Evolutionary conservation across 2,113 vertebrate genomes (phyloP).

Genomic region (Dipodomys spectabilis): DNA sequence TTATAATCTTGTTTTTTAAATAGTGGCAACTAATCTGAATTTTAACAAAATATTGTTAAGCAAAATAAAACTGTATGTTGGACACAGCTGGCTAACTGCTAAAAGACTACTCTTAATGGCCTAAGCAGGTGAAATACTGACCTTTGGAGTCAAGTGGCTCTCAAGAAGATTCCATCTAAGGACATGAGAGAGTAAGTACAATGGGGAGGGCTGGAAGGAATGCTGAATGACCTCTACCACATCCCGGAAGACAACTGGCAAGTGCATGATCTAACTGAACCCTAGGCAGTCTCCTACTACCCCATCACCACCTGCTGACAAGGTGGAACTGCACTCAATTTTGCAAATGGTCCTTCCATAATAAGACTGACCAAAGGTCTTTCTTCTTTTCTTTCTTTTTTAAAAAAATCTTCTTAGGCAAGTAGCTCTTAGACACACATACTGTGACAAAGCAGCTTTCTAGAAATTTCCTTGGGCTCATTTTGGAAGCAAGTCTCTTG

Average conservation of each 20-base stretch:
- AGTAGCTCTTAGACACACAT: neutral
- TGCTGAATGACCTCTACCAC: neutral
- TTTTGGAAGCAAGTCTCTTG: conserved; percentile 23
- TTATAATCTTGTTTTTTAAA: conserved; percentile 5
- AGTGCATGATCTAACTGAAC: neutral
- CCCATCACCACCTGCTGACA: neutral
- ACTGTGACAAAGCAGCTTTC: neutral
- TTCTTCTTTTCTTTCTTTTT: neutral
- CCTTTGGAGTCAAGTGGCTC: conserved; percentile 23
- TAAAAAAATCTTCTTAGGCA: neutral
- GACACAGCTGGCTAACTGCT: neutral
- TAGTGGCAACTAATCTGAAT: neutral
- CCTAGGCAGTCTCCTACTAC: neutral
- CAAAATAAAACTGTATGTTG: conserved; percentile 19
- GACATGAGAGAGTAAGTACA: neutral
- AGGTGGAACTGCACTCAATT: neutral
- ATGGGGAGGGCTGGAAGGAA: neutral
- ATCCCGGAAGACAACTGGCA: neutral
- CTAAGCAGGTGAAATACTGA: neutral
- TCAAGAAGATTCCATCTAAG: conserved; percentile 29
- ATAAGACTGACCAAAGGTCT: neutral
- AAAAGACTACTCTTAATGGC: neutral
- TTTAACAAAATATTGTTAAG: neutral
- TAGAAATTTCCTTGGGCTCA: neutral
- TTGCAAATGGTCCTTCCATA: neutral